Base-by-base conservation (phyloP, 2,888 invertebrate genomes). In the Balanococcus diminutus region DNA sequence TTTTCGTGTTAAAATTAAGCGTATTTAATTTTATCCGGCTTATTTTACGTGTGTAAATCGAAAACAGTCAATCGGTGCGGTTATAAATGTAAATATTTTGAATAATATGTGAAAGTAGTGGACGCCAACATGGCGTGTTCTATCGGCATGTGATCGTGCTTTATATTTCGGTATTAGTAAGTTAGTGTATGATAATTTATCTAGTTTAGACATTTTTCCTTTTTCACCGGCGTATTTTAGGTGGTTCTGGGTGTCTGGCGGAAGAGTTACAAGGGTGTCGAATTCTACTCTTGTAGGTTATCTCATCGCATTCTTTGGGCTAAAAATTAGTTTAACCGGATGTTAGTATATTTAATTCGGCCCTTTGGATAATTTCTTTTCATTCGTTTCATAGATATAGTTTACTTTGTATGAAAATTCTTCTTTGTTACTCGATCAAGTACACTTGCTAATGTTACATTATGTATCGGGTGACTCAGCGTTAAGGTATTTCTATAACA, bases 71-170 rank as follows among this genome's bases (percentile, higher is more conserved):
- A 25, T 51, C 32, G 31, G 28, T n/a, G 14, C 5, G 36, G 9
- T 56, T 22, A 32, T 51, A 32, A 56, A 31, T 22, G 75, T 85
- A 9, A 51, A 75, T 46, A 75, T 85, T 75, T 85, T 51, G n/a
- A 31, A 85, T 42, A 46, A 75, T 39, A 61, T 75, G 39, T 46
- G 42, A 51, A 51, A n/a, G 79, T 42, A 31, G 75, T 85, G 39
- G 72, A 86, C 82, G 86, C 86, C 86, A 86, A 86, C 86, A 86
- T 86, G 86, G 86, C 86, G 86, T 86, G 67, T 86, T 81, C 81
- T 81, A 86, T 86, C 86, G 85, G 85, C 85, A 85, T 85, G 85
- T 51, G 85, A 85, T 85, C 51, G 14, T 25, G 8, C 5, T 46
- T 19, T 51, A 9, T 6, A 46, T 84, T 61, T 39, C 39, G 19